A percentile compares a stretch with the other conserved stretches of the same genome.
Conservation (phyloP, 2,888 invertebrate species). For the Epirrita christyi region DNA sequence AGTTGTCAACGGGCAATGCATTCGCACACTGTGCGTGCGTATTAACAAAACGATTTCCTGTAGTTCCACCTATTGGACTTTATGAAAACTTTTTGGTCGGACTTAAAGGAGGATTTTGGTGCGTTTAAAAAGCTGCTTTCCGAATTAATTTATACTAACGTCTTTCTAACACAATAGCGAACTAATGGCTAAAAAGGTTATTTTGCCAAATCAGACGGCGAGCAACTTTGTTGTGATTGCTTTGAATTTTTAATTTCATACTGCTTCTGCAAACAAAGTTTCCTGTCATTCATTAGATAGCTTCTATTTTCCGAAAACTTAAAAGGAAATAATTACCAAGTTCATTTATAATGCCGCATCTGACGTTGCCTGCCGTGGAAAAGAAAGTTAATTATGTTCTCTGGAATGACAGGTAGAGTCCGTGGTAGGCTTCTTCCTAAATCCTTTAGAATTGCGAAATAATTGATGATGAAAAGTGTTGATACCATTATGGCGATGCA, state of each 20-base stretch:
- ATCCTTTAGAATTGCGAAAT: constrained; percentile 64
- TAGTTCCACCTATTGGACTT: not conserved
- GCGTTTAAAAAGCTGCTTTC: too few species aligned
- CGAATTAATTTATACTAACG: too few species aligned
- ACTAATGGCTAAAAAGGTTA: not conserved
- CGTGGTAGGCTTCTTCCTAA: constrained; percentile 58
- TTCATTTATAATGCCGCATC: constrained; percentile 62
- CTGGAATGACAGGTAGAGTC: constrained; percentile 61
- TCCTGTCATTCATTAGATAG: constrained; percentile 35
- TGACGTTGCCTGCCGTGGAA: constrained; percentile 57
- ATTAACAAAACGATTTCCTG: not conserved
- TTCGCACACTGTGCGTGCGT: not conserved
- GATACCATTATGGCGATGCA: not conserved
- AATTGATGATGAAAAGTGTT: constrained; percentile 55
- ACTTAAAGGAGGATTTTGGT: not conserved
- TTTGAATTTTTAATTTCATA: constrained; percentile 31
- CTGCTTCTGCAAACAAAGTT: constrained; percentile 33
- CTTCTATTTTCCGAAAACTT: constrained; percentile 37
- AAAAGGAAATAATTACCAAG: constrained; percentile 47
- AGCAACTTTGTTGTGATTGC: constrained; percentile 26
- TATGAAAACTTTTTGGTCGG: not conserved
- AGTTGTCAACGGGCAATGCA: not conserved
- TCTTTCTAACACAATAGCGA: not conserved
- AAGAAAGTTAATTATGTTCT: constrained; percentile 72
- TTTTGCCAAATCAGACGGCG: constrained; percentile 4